Conservation (phyloP, 1,140 invertebrate genomes). For the Drosophila bifasciata region DNA sequence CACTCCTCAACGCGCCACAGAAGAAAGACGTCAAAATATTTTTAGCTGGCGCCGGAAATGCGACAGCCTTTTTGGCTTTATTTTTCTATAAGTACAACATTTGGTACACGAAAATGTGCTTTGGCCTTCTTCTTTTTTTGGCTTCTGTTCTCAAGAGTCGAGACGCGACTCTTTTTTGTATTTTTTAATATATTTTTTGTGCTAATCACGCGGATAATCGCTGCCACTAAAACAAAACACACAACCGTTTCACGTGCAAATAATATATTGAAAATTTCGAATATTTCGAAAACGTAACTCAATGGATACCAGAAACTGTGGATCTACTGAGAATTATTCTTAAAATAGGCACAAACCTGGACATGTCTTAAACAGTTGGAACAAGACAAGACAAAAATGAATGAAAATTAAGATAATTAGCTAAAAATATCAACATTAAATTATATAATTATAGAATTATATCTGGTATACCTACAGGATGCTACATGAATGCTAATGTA, state of each 20-base stretch:
- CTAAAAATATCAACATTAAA: too few relatives aligned
- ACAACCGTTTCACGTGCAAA: conserved; percentile 20
- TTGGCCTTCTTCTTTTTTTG: conserved; percentile 18
- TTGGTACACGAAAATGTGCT: conserved; percentile 10
- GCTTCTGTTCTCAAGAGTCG: conserved; percentile 7
- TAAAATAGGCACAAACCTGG: too few relatives aligned
- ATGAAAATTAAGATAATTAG: neutral
- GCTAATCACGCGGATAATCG: conserved; percentile 71
- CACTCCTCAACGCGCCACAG: neutral
- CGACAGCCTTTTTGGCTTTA: conserved; percentile 58
- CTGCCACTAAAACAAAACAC: conserved; percentile 33
- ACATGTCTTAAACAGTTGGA: too few relatives aligned
- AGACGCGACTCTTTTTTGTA: conserved; percentile 16
- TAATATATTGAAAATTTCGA: conserved; percentile 20
- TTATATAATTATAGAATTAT: too few relatives aligned
- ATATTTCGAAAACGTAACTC: too few relatives aligned
- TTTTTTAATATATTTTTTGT: conserved; percentile 67
- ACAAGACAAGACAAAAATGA: too few relatives aligned
- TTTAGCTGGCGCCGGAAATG: conserved; percentile 79
- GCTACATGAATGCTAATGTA: too few relatives aligned
- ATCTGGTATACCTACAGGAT: too few relatives aligned
- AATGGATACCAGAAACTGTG: neutral
- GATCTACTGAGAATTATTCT: neutral
- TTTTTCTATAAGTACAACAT: conserved; percentile 14
- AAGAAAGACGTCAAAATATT: conserved; percentile 73